These are phyloP conservation scores for Clupea harengus DNA, from an alignment of 2,113 vertebrate species.

Conservation along the genomic window DNA sequence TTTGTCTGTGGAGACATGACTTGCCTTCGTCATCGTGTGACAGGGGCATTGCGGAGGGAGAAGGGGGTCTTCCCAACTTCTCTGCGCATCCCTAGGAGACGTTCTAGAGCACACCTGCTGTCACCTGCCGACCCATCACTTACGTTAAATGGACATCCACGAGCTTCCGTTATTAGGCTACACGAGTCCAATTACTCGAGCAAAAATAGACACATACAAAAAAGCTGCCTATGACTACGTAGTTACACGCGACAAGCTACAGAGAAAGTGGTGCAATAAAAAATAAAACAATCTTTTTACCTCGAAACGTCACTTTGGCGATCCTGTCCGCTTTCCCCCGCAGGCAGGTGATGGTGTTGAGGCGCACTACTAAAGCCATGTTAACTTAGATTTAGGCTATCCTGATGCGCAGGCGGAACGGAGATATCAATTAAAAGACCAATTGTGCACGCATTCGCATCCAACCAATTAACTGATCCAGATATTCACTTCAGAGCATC, in stretches of 20 bases:
- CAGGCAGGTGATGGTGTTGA: constrained; percentile 80
- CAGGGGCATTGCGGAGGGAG: not conserved
- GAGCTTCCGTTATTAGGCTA: not conserved
- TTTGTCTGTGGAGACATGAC: not conserved
- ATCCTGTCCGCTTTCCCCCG: constrained; percentile 82
- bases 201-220: no score
- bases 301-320: constrained; percentile 90
- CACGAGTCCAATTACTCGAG: not conserved
- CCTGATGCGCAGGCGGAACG: constrained; percentile 16
- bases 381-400: constrained; percentile 25
- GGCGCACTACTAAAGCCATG: constrained; percentile 84
- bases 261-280: not conserved
- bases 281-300: constrained; percentile 59
- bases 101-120: not conserved
- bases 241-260: not conserved
- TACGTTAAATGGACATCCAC: not conserved
- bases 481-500: not conserved
- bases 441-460: not conserved
- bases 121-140: not conserved
- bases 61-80: constrained; percentile 45
- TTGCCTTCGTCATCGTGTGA: not conserved
- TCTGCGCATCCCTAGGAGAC: not conserved
- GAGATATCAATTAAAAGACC: constrained; percentile 19
- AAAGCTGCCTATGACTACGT: not conserved
- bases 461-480: not conserved